A percentile compares a stretch with the other conserved stretches of the same genome.
phyloP scores from a whole-genome alignment of 2,113 vertebrate species.

The Ornithorhynchus anatinus region DNA sequence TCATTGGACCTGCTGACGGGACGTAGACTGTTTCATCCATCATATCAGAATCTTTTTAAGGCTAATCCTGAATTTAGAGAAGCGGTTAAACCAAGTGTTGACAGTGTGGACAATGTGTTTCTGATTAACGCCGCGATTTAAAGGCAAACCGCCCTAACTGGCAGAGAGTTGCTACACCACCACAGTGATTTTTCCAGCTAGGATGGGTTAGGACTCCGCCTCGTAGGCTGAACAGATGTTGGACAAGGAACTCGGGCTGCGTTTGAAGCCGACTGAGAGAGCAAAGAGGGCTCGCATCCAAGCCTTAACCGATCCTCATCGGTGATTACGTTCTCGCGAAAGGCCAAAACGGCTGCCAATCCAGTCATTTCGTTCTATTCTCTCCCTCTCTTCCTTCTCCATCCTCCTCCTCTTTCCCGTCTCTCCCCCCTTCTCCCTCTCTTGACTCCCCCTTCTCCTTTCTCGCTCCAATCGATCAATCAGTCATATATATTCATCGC shows the following conservation, averaged over 20 bases:
- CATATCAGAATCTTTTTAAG: conserved; percentile 68
- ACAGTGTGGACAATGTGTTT: conserved; percentile 79
- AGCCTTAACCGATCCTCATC: background rate
- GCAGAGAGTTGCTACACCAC: conserved; percentile 50
- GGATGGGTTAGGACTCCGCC: conserved; percentile 19
- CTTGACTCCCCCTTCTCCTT: background rate
- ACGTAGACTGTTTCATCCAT: conserved; percentile 72
- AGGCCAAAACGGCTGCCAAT: too few species aligned
- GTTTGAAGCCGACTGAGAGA: background rate
- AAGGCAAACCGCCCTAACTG: conserved; percentile 65
- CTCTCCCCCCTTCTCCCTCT: background rate
- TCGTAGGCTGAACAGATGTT: conserved; percentile 59
- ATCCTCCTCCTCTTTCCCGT: background rate
- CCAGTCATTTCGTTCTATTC: too few species aligned
- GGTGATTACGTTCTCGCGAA: rapidly evolving
- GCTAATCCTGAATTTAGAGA: conserved; percentile 76
- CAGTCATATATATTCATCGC: too few species aligned
- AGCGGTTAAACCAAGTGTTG: conserved; percentile 80
- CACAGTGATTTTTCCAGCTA: conserved; percentile 59
- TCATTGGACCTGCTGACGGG: conserved; percentile 72
- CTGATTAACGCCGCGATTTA: conserved; percentile 76
- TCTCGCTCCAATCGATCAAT: background rate
- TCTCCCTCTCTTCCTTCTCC: background rate
- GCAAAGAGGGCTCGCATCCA: background rate
- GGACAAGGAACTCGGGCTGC: background rate